Conservation (phyloP, 2,113 vertebrate genomes). For the Phoenicopterus ruber region DNA sequence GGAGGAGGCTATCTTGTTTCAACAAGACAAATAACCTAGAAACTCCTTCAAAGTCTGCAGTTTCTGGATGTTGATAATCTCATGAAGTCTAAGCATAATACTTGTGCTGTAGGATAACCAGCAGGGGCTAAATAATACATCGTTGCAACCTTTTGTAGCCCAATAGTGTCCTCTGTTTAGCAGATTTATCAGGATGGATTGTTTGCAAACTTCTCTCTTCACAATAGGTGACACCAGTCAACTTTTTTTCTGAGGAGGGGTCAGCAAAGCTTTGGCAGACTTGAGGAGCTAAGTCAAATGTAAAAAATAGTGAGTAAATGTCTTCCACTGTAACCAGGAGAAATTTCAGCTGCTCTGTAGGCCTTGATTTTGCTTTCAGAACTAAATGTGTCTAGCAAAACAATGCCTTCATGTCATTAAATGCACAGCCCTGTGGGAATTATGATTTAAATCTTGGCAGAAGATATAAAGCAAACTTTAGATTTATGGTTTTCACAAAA, state of each 20-base stretch:
- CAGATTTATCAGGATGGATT: neutral
- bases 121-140: neutral
- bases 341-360: neutral
- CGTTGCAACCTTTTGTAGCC: neutral
- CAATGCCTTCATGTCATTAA: constrained; percentile 1
- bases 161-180: neutral
- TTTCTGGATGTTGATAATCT: neutral
- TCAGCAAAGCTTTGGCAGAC: neutral
- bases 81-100: neutral
- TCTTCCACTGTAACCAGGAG: neutral
- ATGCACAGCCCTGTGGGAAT: neutral
- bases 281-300: neutral
- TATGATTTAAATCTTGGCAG: neutral
- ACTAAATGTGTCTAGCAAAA: neutral
- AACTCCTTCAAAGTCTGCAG: neutral
- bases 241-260: neutral
- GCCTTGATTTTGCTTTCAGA: neutral
- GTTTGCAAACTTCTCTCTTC: neutral
- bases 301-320: neutral
- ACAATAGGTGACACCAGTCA: neutral
- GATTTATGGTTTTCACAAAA: neutral
- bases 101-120: neutral
- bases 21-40: neutral
- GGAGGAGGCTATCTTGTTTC: neutral
- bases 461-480: neutral